Conservation (phyloP, 2,888 invertebrate species). For the Pimpla rufipes region DNA sequence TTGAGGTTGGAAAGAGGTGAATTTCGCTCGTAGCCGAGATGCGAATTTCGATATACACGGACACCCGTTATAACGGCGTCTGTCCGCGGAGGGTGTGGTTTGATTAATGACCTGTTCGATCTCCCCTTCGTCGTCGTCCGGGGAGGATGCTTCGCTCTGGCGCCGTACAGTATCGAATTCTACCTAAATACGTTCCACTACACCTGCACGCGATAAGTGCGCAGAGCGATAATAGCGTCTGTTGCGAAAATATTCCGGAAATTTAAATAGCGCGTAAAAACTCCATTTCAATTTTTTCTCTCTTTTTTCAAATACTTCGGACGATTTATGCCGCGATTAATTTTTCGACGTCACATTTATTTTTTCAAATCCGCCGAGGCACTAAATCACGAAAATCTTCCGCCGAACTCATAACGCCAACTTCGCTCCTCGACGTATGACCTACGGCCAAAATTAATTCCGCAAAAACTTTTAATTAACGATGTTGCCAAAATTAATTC, state of each 20-base stretch:
- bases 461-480: slow-evolving; percentile 19
- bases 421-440: background rate
- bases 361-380: background rate
- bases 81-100: slow-evolving; percentile 84
- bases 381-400: slow-evolving; percentile 16
- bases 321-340: background rate
- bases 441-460: background rate
- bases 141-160: slow-evolving; percentile 79
- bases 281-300: background rate
- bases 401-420: background rate
- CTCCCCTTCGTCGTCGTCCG: slow-evolving; percentile 75
- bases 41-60: background rate
- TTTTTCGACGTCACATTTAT: background rate
- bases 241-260: slow-evolving; percentile 22
- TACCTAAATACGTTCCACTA: slow-evolving; percentile 78
- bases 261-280: slow-evolving; percentile 19
- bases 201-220: slow-evolving; percentile 67
- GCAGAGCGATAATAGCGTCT: slow-evolving; percentile 14
- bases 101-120: slow-evolving; percentile 85
- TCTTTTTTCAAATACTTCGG: background rate
- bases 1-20: background rate
- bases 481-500: background rate
- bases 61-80: slow-evolving; percentile 79
- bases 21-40: background rate
- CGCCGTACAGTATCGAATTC: slow-evolving; percentile 81